Evolutionary conservation across 2,113 vertebrate genomes (phyloP).

Genomic region (Anser brachyrhynchus): DNA sequence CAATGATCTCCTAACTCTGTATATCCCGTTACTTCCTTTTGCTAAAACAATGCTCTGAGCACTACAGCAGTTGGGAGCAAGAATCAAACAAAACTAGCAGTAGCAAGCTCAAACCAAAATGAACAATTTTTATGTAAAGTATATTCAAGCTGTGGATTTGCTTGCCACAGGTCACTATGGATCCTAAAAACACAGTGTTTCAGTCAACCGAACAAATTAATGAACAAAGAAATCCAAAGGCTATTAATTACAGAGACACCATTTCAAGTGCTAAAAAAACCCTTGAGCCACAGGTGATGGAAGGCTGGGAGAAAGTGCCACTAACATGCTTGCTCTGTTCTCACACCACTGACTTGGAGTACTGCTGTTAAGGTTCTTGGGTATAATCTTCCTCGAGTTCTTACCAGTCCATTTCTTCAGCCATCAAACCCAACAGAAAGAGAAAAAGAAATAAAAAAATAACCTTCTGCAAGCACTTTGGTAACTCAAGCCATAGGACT

Average conservation of each 20-base stretch:
- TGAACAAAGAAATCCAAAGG: neutral
- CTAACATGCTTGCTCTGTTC: neutral
- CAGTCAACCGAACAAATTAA: neutral
- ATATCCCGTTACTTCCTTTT: neutral
- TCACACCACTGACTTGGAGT: neutral
- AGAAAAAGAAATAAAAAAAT: neutral
- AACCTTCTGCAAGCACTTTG: neutral
- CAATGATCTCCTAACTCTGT: neutral
- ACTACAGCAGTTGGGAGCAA: neutral
- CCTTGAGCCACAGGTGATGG: neutral
- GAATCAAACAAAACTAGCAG: neutral
- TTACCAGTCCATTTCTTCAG: neutral
- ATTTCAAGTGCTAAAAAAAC: neutral
- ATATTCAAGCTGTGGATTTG: neutral
- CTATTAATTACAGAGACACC: neutral
- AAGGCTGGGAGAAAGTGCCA: neutral
- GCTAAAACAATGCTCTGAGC: neutral
- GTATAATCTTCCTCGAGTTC: neutral
- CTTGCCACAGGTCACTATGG: neutral
- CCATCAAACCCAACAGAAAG: neutral
- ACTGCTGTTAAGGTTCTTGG: neutral
- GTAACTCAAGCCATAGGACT: too few species aligned
- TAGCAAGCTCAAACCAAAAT: neutral
- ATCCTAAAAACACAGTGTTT: neutral
- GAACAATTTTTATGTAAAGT: accelerated